Evolutionary conservation across 2,888 invertebrate genomes (phyloP), one percentile per base, ranked within the genome.

Genomic region (Andrena minutula): DNA sequence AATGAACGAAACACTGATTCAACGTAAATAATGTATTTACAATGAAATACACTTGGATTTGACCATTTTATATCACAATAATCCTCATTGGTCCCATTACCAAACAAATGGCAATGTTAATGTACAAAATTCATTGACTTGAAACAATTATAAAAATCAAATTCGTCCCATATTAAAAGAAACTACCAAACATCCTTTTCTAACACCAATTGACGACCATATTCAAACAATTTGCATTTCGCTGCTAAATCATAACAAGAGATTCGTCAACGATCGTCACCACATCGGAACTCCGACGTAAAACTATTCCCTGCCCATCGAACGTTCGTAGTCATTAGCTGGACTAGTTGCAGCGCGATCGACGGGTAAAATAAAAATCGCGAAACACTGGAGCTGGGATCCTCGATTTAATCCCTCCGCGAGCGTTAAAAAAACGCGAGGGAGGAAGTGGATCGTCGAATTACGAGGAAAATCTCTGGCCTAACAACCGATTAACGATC

Each of bases 401-500:
- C 53, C 79, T 35, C 20, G 51, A n/a, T 81, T 83, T 86, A 85
- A 85, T 87, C 82, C 63, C 41, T 12, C 41, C 47, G 8, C 60
- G 53, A 35, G 41, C 41, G 72, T 49, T 41, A 76, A 84, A 83
- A 66, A 32, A 30, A 47, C 41, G 66, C 51, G 12, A 16, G 26
- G 49, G 8, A 16, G 26, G 10, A 49, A 49, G 49, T 70, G 82
- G 87, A 89, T 85, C 85, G 77, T 56, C 77, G 83, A 89, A 87
- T 86, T 83, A 84, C 79, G 66, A 26, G 75, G 51, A 47, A 65
- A 83, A 88, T 87, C 83, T 83, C 79, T 35, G 69, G 73, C 75
- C 82, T 85, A 89, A 89, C 88, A 83, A 82, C 83, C 89, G 89
- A 89, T 89, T 85, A 87, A 86, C 85, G 89, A 87, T 87, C 87